These are phyloP conservation scores for Archivesica marissinica DNA, from an alignment of 1,140 invertebrate species.

Conservation along the genomic window DNA sequence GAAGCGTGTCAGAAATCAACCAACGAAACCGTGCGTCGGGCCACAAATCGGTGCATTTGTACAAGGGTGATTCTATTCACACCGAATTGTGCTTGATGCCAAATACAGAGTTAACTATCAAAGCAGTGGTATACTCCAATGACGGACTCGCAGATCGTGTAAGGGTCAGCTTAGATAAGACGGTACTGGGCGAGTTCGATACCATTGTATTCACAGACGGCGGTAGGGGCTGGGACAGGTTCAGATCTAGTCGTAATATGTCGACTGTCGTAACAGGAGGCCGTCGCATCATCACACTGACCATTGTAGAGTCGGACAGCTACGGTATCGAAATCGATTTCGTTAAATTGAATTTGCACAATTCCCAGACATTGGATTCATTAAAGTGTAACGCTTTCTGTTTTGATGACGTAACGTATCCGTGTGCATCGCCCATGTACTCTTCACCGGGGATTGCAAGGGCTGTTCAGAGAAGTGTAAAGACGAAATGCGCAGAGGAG, in stretches of 20 bases:
- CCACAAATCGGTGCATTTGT: slow-evolving; percentile 21
- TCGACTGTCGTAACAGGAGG: background rate
- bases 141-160: slow-evolving; percentile 37
- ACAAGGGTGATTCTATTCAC: background rate
- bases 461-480: slow-evolving; percentile 34
- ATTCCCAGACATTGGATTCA: background rate
- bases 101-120: background rate
- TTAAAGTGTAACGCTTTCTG: slow-evolving; percentile 31
- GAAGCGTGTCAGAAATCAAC: background rate
- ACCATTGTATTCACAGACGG: slow-evolving; percentile 11
- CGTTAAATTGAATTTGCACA: background rate
- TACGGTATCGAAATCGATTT: slow-evolving; percentile 58
- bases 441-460: background rate
- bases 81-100: slow-evolving; percentile 47
- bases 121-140: slow-evolving; percentile 38
- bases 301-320: slow-evolving; percentile 3
- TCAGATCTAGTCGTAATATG: background rate
- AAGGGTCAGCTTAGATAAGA: slow-evolving; percentile 15
- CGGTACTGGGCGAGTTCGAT: background rate
- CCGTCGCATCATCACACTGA: background rate
- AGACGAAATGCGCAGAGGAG: slow-evolving; percentile 50
- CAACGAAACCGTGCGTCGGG: background rate
- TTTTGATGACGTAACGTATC: slow-evolving; percentile 41
- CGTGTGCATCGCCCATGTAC: too few relatives aligned
- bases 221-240: slow-evolving; percentile 34